Base-by-base conservation (phyloP, 2,888 invertebrate genomes). In the Epistrophella euchroma region DNA sequence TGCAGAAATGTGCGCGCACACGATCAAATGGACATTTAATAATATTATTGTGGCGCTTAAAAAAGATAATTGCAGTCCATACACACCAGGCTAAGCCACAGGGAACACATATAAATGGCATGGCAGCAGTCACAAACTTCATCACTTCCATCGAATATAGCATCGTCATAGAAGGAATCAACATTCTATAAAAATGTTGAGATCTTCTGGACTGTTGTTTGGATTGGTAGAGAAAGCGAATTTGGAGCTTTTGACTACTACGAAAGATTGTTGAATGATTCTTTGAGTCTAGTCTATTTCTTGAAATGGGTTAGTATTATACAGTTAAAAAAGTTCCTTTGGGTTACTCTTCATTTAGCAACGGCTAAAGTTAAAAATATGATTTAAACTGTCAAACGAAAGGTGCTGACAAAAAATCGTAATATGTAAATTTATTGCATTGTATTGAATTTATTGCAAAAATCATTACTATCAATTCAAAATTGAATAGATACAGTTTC, bases 41-140 rank as follows among this genome's bases (percentile, higher is more conserved):
- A 73, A 68, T 78, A 70, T 85, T 81, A 85, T 77, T 81, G 85
- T 81, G 85, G 85, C 85, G 85, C 85, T 85, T 85, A 85, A 43
- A 55, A 43, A 70, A 77, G 80, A 77, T 85, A 73, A 85, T 81
- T 81, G 55, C 76, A 52, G 79, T 66, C 70, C 84, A 35, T 6
- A 70, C 79, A 75, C 74, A 75, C 13, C 37, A 17, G 22, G 19
- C 25, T 50, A 37, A 35, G 19, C 28, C 64, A 45, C 17, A 68
- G 32, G 64, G 45, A 45, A 28, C 64, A 9, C 45, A 62, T 28
- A 64, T 50, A 35, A 50, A 68, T 68, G 47, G 50, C 50, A 68
- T 66, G 66, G 11, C 66, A 22, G 47, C 56, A 35, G 72, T 60
- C 47, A 58, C 47, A 73, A 58, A 28, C 73, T n/a, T 73, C 37